Base-by-base conservation (phyloP, 2,888 invertebrate species). In the Nomada ferruginata region DNA sequence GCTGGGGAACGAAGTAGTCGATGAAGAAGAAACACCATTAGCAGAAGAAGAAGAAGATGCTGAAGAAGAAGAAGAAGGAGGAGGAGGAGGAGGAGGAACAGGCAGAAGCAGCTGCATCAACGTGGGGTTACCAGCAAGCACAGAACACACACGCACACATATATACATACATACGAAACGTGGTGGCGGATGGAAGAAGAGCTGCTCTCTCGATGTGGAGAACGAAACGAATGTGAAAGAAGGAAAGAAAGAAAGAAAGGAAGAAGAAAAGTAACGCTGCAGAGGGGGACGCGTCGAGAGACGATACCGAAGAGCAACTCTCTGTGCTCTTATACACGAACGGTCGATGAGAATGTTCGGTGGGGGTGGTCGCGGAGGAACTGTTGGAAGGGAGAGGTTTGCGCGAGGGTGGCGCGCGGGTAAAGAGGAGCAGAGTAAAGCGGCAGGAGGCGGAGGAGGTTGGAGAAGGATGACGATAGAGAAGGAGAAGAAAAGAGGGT, bases 301-400 rank as follows among this genome's bases (percentile, higher is more conserved):
- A 85, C 76, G 84, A 85, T 85, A 83, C 79, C 83, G 78, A 76
- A 70, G 82, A 83, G 77, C 60, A 73, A 72, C 82, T 79, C 85
- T 85, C 79, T 68, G 87, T 82, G 77, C 87, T 85, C 85, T 87
- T 86, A 80, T 81, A 84, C 88, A 83, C 86, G 84, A 79, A 82
- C 85, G 89, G 87, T 88, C 87, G 88, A 87, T 87, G 88, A 85
- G 88, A 88, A 88, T 81, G 83, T 84, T 88, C 84, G 83, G 87
- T 82, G 87, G 86, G 88, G 86, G 88, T 79, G 88, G 88, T 68
- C 72, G 86, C 53, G 81, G 78, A 68, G 79, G 75, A 74, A 52
- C 64, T 44, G 83, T 42, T 66, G 59, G 75, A 63, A 57, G 63
- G 66, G 75, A 59, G 57, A 71, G 76, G 76, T 71, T 68, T 63